Percentiles rank a stretch among this genome's conserved stretches.
Conservation (phyloP, 1,140 invertebrate genomes). For the Popillia japonica region DNA sequence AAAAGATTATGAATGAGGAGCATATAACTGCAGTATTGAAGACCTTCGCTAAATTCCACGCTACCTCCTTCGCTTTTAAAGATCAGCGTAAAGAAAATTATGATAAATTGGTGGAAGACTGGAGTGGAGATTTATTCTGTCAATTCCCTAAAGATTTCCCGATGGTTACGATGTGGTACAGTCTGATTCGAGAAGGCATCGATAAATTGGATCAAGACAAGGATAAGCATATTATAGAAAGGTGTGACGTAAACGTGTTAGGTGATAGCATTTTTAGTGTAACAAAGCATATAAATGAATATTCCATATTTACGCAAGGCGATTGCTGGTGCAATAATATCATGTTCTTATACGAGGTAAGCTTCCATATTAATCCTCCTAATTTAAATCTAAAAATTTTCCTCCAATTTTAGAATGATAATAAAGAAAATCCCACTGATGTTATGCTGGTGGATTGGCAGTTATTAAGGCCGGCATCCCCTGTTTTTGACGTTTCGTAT, state of each 20-base stretch:
- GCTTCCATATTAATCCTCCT: background rate
- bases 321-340: slow-evolving; percentile 68
- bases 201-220: background rate
- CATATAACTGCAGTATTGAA: background rate
- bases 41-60: slow-evolving; percentile 19
- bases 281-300: slow-evolving; percentile 28
- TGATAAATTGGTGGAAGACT: slow-evolving; percentile 4
- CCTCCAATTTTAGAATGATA: slow-evolving; percentile 9
- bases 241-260: background rate
- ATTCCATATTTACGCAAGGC: slow-evolving; percentile 62
- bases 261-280: background rate
- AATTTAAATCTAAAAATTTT: background rate
- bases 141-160: background rate
- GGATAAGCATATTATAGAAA: background rate
- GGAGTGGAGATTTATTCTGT: background rate
- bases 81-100: background rate
- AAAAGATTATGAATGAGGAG: background rate
- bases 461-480: slow-evolving; percentile 64
- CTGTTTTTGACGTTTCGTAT: slow-evolving; percentile 65
- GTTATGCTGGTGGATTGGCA: slow-evolving; percentile 66
- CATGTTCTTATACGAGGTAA: slow-evolving; percentile 63
- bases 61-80: slow-evolving; percentile 12
- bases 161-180: background rate
- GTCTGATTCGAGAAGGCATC: background rate
- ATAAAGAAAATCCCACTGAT: slow-evolving; percentile 53